These are phyloP conservation scores for Hemaris fuciformis DNA, from an alignment of 2,888 invertebrate species.

Conservation along the genomic window DNA sequence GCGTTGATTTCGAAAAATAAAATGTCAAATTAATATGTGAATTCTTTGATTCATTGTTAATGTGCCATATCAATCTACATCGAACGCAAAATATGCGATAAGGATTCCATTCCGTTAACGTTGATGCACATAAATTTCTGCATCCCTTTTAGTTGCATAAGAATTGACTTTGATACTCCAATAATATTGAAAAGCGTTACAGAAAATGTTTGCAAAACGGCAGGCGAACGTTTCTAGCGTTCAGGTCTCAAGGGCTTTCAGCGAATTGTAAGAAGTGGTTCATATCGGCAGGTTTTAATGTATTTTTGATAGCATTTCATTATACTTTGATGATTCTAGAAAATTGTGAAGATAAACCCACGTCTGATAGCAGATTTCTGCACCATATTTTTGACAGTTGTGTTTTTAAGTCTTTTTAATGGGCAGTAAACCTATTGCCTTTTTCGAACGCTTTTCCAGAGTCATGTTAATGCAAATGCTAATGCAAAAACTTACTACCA, in stretches of 20 bases:
- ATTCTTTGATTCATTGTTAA: no score
- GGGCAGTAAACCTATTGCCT: no score
- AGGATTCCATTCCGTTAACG: not conserved
- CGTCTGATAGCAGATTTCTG: no score
- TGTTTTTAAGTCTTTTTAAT: no score
- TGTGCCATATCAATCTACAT: no score
- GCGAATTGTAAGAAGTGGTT: slow-evolving; percentile 23
- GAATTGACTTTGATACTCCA: slow-evolving; percentile 38
- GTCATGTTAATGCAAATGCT: no score
- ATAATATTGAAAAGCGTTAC: slow-evolving; percentile 30
- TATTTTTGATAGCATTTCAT: not conserved
- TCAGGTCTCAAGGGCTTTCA: slow-evolving; percentile 28
- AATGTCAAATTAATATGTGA: no score
- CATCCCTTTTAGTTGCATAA: slow-evolving; percentile 29
- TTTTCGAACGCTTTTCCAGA: no score
- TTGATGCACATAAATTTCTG: slow-evolving; percentile 22
- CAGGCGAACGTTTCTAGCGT: slow-evolving; percentile 19
- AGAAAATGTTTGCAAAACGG: slow-evolving; percentile 37
- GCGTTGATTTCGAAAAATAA: no score
- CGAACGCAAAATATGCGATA: not conserved
- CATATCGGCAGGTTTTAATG: not conserved
- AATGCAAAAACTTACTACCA: no score
- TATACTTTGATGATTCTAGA: not conserved
- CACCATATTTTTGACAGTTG: no score
- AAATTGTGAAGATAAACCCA: no score